These are phyloP conservation scores for Cryptus armator DNA, from an alignment of 2,888 invertebrate species.

Conservation along the genomic window DNA sequence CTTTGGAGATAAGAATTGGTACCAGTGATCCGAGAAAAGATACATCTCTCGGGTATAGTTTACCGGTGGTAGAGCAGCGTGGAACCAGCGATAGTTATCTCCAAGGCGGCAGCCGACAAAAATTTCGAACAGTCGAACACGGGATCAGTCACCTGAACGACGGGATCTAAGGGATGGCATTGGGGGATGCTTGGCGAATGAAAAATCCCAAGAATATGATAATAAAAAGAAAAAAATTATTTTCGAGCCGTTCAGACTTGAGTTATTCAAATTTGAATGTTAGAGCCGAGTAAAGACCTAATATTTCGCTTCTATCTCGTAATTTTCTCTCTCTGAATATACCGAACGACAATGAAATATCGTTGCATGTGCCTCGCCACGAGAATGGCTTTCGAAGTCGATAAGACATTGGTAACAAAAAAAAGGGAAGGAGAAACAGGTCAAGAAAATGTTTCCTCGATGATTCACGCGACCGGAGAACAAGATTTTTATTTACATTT, in stretches of 20 bases:
- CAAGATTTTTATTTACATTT: not conserved
- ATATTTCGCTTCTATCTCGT: constrained; percentile 14
- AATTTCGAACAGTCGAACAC: constrained; percentile 66
- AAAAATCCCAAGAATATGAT: constrained; percentile 80
- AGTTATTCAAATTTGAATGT: constrained; percentile 70
- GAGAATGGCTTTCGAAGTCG: not conserved
- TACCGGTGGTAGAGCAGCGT: constrained; percentile 24
- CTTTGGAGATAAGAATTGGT: constrained; percentile 76
- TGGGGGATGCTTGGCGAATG: constrained; percentile 70
- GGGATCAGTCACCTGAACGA: constrained; percentile 54
- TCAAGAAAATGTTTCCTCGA: constrained; percentile 16
- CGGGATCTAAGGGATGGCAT: constrained; percentile 32
- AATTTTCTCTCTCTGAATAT: constrained; percentile 4
- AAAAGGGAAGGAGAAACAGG: constrained; percentile 1
- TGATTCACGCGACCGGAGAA: not conserved
- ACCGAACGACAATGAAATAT: constrained; percentile 37
- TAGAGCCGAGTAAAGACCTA: constrained; percentile 37
- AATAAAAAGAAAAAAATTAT: constrained; percentile 72
- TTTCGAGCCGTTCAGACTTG: constrained; percentile 36
- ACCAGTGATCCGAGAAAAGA: constrained; percentile 75
- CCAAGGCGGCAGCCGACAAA: constrained; percentile 74
- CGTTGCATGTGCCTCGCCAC: not conserved
- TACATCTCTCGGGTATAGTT: constrained; percentile 68
- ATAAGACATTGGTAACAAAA: constrained; percentile 5
- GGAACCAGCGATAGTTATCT: constrained; percentile 70